Base-by-base conservation (phyloP, 2,113 vertebrate genomes). In the Brachyhypopomus gauderio region DNA sequence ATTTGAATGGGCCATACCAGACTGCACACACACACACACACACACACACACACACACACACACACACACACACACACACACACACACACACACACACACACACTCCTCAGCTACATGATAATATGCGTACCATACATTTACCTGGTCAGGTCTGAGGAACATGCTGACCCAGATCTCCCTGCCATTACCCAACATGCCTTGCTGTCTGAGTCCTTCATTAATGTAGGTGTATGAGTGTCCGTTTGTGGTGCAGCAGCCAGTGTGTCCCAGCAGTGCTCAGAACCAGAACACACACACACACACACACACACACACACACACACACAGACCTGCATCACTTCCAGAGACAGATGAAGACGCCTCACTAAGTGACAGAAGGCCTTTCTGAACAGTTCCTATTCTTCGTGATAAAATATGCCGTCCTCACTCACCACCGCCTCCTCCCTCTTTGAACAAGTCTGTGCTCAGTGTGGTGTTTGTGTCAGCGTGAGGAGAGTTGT, bases 161-260 rank as follows among this genome's bases (percentile, higher is more conserved):
- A 78, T 19, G 74, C 59, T 84, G 87, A 88, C 82, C 85, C 77
- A 85, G 72, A 88, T 88, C 84, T 88, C 84, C 85, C 85, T 69
- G 36, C 83, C 45, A 58, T 30, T 73, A 80, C 78, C 58, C 83
- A 83, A 66, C 80, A 84, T 84, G 80, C 78, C 79, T 88, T 78
- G 34, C 66, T 62, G 72, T 55, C 41, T 69, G 36, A 58, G 58
- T 84, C 62, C 38, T 79, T 14, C 27, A 20, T 69, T 80, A 62
- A 5, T 75, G 56, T 79, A 76, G 22, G 75, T 77, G 69, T 66
- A 72, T 80, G 59, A 77, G 30, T 77, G 74, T 77, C 72, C 62
- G 67, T 67, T 66, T 63, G 38, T 64, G 64, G 72, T 75, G 72
- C 79, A 67, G 79, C 79, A 56, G 48, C 55, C 74, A 66, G 62